phyloP scores from a whole-genome alignment of 2,113 vertebrate species.

The Trinectes maculatus region DNA sequence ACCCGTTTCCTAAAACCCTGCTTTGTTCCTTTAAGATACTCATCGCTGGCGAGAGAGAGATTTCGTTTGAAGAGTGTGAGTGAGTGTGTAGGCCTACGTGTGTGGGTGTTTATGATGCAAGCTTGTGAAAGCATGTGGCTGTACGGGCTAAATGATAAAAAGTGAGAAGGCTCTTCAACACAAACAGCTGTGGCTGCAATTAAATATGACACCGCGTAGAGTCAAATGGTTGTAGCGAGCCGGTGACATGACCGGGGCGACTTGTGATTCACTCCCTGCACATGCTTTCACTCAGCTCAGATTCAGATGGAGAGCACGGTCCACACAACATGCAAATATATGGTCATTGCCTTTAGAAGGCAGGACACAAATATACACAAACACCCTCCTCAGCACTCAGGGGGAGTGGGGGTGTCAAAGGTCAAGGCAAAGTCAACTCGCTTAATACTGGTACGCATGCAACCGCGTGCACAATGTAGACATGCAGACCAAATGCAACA shows the following conservation, averaged over 20 bases:
- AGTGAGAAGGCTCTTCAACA: slow-evolving; percentile 21
- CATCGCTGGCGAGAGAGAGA: slow-evolving; percentile 20
- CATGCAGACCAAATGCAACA: slow-evolving; percentile 4
- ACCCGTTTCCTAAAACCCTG: slow-evolving; percentile 18
- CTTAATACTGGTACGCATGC: neutral
- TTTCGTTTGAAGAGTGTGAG: slow-evolving; percentile 41
- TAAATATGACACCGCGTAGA: slow-evolving; percentile 7
- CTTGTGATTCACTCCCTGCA: neutral
- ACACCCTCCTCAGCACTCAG: slow-evolving; percentile 19
- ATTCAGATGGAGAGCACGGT: neutral
- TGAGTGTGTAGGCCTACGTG: slow-evolving; percentile 47
- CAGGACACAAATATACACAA: neutral
- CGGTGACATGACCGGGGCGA: slow-evolving; percentile 7
- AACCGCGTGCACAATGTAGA: slow-evolving; percentile 10
- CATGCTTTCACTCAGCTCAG: neutral
- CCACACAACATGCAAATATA: neutral
- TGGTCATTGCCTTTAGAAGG: slow-evolving; percentile 8
- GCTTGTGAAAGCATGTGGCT: slow-evolving; percentile 62
- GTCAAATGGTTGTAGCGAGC: slow-evolving; percentile 17
- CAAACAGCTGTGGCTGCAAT: slow-evolving; percentile 16
- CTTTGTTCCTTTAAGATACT: slow-evolving; percentile 46
- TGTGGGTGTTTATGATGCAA: slow-evolving; percentile 75
- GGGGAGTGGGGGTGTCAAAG: slow-evolving; percentile 40
- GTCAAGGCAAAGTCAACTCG: slow-evolving; percentile 28
- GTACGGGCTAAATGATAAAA: slow-evolving; percentile 34